Evolutionary conservation across 1,140 invertebrate genomes (phyloP).

Genomic region (Pachyrhynchus sulphureomaculatus): DNA sequence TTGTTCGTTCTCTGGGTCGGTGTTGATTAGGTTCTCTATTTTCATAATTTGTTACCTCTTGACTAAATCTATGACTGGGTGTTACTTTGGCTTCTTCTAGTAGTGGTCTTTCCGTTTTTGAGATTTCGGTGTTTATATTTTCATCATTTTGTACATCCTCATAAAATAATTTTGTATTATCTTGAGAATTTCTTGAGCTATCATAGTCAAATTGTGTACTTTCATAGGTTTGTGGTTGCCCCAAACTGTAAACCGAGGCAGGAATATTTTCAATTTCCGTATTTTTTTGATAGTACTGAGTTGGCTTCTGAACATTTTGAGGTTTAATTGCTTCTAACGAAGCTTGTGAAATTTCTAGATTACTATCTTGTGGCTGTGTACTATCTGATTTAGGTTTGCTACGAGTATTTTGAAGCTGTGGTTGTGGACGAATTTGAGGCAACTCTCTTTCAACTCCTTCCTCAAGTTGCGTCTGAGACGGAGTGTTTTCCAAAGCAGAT

Average conservation of each 20-base stretch:
- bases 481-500: not conserved
- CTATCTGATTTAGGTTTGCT: too few species aligned
- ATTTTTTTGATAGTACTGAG: not conserved
- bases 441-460: too few species aligned
- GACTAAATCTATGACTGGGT: constrained; percentile 8
- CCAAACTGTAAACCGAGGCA: constrained; percentile 32
- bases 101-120: not conserved
- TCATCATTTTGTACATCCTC: not conserved
- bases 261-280: constrained; percentile 29
- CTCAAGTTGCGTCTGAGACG: not conserved
- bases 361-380: too few species aligned
- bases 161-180: not conserved
- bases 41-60: constrained; percentile 12
- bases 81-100: not conserved
- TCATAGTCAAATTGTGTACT: not conserved
- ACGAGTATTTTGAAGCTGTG: too few species aligned
- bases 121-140: not conserved
- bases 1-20: not conserved
- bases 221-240: constrained; percentile 3
- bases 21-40: constrained; percentile 12
- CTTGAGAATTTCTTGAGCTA: not conserved
- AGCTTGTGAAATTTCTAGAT: too few species aligned
- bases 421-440: too few species aligned
- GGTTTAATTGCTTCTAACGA: not conserved
- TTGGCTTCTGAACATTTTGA: not conserved